Conservation (phyloP, 2,113 vertebrate species). For the Apistogramma diplotaenia region DNA sequence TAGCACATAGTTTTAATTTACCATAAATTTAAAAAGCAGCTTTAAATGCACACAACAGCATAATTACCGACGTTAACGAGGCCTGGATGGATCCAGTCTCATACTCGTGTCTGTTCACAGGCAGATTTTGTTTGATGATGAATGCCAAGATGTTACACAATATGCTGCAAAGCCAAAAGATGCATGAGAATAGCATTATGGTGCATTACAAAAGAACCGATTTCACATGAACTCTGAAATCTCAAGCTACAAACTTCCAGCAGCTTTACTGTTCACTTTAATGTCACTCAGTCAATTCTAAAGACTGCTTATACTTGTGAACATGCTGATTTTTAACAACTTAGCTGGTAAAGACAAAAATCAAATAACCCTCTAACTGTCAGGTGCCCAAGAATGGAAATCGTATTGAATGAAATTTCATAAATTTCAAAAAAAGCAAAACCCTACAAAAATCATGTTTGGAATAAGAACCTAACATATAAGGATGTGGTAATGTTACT, state of each 20-base stretch:
- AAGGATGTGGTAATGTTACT: background rate
- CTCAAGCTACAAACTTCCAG: background rate
- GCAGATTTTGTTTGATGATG: background rate
- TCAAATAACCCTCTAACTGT: too few species aligned
- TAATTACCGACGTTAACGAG: background rate
- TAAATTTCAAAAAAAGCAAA: background rate
- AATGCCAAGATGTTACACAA: background rate
- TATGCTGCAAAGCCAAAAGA: background rate
- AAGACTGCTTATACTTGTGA: background rate
- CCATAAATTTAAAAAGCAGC: background rate
- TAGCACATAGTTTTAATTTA: background rate
- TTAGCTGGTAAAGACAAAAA: background rate
- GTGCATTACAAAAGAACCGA: background rate
- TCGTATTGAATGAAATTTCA: too few species aligned
- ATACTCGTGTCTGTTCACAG: background rate
- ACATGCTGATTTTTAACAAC: background rate
- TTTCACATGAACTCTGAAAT: background rate
- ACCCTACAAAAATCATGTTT: background rate
- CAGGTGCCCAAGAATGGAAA: too few species aligned
- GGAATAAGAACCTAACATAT: background rate
- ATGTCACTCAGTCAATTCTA: background rate
- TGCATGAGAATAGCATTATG: background rate
- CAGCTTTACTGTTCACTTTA: background rate
- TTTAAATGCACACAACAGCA: background rate
- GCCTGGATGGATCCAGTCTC: background rate